phyloP scores from a whole-genome alignment of 2,797 vertebrate species.

The Apodemus agrarius region DNA sequence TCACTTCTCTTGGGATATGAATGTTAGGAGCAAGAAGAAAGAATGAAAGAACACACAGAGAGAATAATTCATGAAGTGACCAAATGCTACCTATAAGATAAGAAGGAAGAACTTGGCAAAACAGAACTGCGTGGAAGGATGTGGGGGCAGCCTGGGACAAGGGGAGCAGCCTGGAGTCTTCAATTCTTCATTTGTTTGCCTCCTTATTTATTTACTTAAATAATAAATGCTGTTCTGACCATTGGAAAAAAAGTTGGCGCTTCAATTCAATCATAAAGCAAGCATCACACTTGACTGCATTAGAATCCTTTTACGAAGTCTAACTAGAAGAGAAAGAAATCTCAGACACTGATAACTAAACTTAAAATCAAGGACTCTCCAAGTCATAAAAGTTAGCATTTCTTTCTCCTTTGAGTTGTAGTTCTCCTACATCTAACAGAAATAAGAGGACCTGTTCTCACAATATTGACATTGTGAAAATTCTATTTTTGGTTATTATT shows the following conservation, averaged over 20 bases:
- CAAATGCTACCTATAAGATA: constrained; percentile 61
- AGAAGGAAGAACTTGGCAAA: constrained; percentile 36
- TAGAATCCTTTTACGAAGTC: not conserved
- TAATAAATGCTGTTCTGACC: not conserved
- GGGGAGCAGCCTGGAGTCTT: not conserved
- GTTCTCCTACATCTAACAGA: constrained; percentile 37
- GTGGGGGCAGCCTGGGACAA: not conserved
- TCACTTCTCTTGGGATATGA: constrained; percentile 55
- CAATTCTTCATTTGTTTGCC: not conserved
- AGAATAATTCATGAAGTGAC: constrained; percentile 73
- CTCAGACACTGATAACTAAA: not conserved
- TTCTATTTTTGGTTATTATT: not conserved
- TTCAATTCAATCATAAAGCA: constrained; percentile 53
- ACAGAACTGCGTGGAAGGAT: constrained; percentile 18
- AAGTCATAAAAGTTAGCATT: constrained; percentile 28
- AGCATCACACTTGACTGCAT: not conserved
- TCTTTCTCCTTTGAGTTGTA: constrained; percentile 1
- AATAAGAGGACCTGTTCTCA: not conserved
- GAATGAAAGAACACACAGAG: constrained; percentile 54
- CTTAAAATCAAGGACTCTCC: constrained; percentile 45
- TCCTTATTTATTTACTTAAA: constrained; percentile 4
- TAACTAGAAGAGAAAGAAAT: constrained; percentile 6
- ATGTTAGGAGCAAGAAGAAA: constrained; percentile 60
- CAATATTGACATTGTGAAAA: not conserved
- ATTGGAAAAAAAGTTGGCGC: constrained; percentile 13